These are phyloP conservation scores for Meloidogyne floridensis DNA, from an alignment of 1,140 invertebrate species.

Conservation along the genomic window DNA sequence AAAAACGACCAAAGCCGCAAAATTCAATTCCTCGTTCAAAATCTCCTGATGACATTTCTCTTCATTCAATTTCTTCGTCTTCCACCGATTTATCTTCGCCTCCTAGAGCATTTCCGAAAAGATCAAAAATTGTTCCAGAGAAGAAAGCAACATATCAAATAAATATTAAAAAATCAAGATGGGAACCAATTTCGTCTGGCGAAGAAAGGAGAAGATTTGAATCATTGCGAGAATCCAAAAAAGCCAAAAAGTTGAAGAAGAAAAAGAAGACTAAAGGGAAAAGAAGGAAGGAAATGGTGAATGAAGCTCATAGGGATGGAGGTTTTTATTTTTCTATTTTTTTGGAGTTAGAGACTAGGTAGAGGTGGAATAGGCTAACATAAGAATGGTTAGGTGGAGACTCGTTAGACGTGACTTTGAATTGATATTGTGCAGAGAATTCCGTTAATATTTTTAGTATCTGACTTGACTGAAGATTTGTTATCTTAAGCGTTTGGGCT, in stretches of 20 bases:
- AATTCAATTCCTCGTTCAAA: background rate
- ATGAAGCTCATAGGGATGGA: background rate
- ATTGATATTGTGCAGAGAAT: too few relatives aligned
- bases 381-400: too few relatives aligned
- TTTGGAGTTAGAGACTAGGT: background rate
- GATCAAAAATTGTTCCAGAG: constrained; percentile 2
- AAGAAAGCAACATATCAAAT: background rate
- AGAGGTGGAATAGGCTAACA: too few relatives aligned
- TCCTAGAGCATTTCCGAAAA: background rate
- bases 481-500: too few relatives aligned
- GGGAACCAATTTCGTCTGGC: constrained; percentile 15
- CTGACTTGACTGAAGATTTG: too few relatives aligned
- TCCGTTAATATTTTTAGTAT: too few relatives aligned
- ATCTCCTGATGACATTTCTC: background rate
- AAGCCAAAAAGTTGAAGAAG: background rate
- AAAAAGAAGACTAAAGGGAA: background rate
- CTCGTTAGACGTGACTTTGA: too few relatives aligned
- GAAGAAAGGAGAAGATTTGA: constrained; percentile 3
- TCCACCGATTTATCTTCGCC: background rate
- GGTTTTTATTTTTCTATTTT: background rate
- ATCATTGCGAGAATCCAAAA: background rate
- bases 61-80: background rate
- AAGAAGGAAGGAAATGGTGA: background rate
- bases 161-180: constrained; percentile 11
- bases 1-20: background rate